Conservation (phyloP, 2,797 vertebrate genomes). For the Pampus argenteus region DNA sequence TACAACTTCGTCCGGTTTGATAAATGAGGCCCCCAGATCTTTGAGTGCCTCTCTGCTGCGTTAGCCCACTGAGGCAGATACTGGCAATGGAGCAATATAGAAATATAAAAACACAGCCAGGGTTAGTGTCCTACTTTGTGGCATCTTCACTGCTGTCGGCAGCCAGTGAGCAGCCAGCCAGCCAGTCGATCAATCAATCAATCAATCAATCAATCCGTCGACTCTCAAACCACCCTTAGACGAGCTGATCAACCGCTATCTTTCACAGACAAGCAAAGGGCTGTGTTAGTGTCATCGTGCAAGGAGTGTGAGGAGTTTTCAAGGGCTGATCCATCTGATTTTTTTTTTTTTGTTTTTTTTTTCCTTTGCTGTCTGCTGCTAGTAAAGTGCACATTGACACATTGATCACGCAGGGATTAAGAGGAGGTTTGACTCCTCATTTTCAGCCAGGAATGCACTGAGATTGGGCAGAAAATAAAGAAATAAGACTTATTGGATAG, state of each 20-base stretch:
- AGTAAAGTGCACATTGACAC: slow-evolving; percentile 36
- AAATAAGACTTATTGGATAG: slow-evolving; percentile 8
- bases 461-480: slow-evolving; percentile 5
- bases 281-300: slow-evolving; percentile 66
- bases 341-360: not conserved
- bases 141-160: slow-evolving; percentile 19
- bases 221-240: slow-evolving; percentile 60
- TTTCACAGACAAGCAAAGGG: slow-evolving; percentile 73
- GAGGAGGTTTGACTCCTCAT: slow-evolving; percentile 7
- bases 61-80: slow-evolving; percentile 39
- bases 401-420: slow-evolving; percentile 27
- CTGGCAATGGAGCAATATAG: slow-evolving; percentile 45
- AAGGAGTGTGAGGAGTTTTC: slow-evolving; percentile 67
- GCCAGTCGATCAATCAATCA: slow-evolving; percentile 30
- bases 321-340: slow-evolving; percentile 78
- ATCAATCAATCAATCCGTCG: slow-evolving; percentile 53
- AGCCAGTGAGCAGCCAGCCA: slow-evolving; percentile 35
- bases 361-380: slow-evolving; percentile 29
- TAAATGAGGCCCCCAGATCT: slow-evolving; percentile 65
- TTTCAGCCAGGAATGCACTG: slow-evolving; percentile 3
- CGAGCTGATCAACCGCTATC: slow-evolving; percentile 57
- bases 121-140: slow-evolving; percentile 50
- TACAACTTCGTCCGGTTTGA: slow-evolving; percentile 17
- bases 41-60: slow-evolving; percentile 67
- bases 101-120: not conserved